phyloP scores from a whole-genome alignment of 2,113 vertebrate species.

The Gobiocypris rarus region DNA sequence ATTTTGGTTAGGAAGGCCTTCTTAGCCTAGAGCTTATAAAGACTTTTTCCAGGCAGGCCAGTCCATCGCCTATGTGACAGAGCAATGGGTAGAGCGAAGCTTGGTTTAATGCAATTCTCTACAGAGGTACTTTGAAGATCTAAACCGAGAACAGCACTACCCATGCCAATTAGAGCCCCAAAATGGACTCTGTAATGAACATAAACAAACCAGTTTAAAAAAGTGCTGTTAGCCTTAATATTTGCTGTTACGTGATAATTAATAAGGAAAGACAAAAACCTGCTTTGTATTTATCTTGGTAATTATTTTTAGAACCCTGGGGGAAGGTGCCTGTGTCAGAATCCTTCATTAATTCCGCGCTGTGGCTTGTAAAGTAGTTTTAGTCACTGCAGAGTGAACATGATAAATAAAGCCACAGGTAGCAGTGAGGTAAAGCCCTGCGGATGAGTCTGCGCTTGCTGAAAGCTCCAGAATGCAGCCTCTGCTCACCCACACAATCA shows the following conservation, averaged over 20 bases:
- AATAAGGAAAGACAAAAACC: conserved; percentile 47
- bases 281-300: conserved; percentile 48
- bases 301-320: conserved; percentile 51
- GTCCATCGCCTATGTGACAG: background rate
- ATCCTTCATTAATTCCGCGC: conserved; percentile 47
- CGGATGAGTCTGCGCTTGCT: conserved; percentile 27
- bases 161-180: conserved; percentile 44
- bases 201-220: conserved; percentile 47
- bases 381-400: conserved; percentile 44
- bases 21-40: background rate
- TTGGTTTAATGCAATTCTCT: background rate
- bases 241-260: conserved; percentile 49
- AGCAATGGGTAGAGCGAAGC: background rate
- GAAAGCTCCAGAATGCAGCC: conserved; percentile 25
- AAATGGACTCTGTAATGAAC: conserved; percentile 48
- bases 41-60: background rate
- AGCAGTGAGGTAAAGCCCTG: conserved; percentile 36
- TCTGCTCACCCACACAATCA: conserved; percentile 23
- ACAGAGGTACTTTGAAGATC: conserved; percentile 41
- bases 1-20: background rate
- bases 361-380: conserved; percentile 47
- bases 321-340: conserved; percentile 50
- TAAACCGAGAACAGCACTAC: conserved; percentile 6
- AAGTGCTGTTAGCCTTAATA: conserved; percentile 45
- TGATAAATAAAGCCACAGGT: conserved; percentile 49